Evolutionary conservation across 2,888 invertebrate genomes (phyloP).

Genomic region (Tribolium freemani): DNA sequence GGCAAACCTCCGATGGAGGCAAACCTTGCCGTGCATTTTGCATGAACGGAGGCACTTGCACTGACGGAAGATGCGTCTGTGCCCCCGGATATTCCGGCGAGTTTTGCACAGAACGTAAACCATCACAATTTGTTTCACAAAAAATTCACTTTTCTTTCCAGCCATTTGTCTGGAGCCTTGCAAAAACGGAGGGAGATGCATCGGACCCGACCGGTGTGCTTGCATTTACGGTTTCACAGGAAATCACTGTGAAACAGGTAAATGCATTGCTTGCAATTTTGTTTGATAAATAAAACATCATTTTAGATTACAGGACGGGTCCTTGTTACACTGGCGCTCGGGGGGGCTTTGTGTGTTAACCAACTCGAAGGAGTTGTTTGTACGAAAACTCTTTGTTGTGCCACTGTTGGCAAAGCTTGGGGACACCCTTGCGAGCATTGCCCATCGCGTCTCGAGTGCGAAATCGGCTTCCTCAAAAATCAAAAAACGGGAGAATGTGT

Average conservation of each 20-base stretch:
- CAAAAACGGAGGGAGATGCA: conserved; percentile 87
- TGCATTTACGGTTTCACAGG: conserved; percentile 91
- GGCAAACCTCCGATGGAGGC: conserved; percentile 48
- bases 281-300: conserved; percentile 33
- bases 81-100: conserved; percentile 83
- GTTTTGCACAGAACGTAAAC: conserved; percentile 85
- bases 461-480: conserved; percentile 84
- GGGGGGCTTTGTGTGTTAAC: conserved; percentile 84
- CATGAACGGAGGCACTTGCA: conserved; percentile 84
- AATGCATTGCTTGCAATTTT: not conserved
- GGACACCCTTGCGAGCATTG: conserved; percentile 92
- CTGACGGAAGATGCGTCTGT: conserved; percentile 80
- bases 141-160: conserved; percentile 67
- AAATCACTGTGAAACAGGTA: conserved; percentile 84
- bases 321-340: conserved; percentile 88
- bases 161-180: conserved; percentile 85
- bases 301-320: conserved; percentile 82
- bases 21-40: conserved; percentile 79
- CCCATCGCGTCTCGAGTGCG: conserved; percentile 81
- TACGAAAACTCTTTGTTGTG: conserved; percentile 89
- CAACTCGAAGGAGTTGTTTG: conserved; percentile 89
- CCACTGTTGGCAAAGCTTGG: conserved; percentile 91
- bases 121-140: not conserved
- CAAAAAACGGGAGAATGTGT: conserved; percentile 84
- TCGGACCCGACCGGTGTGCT: conserved; percentile 87